Conservation (phyloP, 1,140 invertebrate genomes). For the Chrysopa pallens region DNA sequence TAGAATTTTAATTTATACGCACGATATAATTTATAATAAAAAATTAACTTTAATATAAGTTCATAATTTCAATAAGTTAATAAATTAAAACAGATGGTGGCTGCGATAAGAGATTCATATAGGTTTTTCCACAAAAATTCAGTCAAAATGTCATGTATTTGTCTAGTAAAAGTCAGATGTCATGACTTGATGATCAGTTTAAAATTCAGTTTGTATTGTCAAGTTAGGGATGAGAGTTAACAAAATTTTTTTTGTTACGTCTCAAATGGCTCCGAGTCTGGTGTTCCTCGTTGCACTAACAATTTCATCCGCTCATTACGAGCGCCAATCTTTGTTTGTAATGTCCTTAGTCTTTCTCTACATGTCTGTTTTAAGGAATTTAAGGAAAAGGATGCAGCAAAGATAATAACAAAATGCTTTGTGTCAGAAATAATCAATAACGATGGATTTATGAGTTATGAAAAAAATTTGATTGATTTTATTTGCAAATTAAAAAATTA, state of each 20-base stretch:
- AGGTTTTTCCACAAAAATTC: too few relatives aligned
- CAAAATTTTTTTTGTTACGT: constrained; percentile 23
- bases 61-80: too few relatives aligned
- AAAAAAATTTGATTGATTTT: constrained; percentile 9
- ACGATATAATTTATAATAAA: too few relatives aligned
- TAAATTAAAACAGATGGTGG: too few relatives aligned
- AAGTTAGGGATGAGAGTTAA: constrained; percentile 4
- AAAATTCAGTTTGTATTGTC: constrained; percentile 4
- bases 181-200: not conserved
- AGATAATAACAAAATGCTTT: constrained; percentile 39
- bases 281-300: constrained; percentile 64
- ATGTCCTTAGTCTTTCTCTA: constrained; percentile 64
- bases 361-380: constrained; percentile 40
- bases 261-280: constrained; percentile 52
- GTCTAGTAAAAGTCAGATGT: not conserved
- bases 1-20: not conserved
- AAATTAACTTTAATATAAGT: too few relatives aligned
- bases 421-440: constrained; percentile 19
- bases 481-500: constrained; percentile 3
- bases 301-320: constrained; percentile 74
- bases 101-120: too few relatives aligned
- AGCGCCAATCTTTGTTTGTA: constrained; percentile 75
- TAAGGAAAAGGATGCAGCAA: constrained; percentile 33
- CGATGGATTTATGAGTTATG: constrained; percentile 9
- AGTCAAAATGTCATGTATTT: too few relatives aligned